These are phyloP conservation scores for Lagorchestes hirsutus DNA, from an alignment of 2,797 vertebrate species.

Conservation along the genomic window DNA sequence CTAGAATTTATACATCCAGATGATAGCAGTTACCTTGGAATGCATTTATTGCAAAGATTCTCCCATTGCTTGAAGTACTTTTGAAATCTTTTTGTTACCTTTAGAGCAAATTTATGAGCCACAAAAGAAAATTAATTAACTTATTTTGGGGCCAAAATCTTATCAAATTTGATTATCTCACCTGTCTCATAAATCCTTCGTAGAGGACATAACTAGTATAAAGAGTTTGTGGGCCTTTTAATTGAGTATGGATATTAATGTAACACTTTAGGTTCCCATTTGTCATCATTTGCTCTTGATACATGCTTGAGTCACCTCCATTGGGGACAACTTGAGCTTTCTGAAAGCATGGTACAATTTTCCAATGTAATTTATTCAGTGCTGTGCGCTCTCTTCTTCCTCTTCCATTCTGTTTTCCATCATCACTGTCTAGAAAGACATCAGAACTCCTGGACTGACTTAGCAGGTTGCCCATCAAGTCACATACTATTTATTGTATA, in stretches of 20 bases:
- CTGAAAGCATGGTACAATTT: background rate
- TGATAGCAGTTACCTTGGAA: background rate
- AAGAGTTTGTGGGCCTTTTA: background rate
- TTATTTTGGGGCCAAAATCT: background rate
- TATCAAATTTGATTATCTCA: background rate
- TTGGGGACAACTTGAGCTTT: background rate
- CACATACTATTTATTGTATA: background rate
- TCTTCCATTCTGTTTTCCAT: background rate
- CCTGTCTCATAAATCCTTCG: background rate
- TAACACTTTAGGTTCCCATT: background rate
- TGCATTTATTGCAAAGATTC: background rate
- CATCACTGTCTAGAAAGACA: background rate
- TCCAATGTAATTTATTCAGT: background rate
- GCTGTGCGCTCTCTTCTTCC: background rate
- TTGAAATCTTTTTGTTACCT: background rate
- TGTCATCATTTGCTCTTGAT: background rate
- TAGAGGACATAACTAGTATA: background rate
- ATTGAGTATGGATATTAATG: background rate
- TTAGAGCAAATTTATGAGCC: background rate
- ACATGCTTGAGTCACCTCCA: background rate
- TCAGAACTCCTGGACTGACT: background rate
- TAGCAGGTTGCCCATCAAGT: background rate
- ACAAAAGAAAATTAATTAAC: background rate
- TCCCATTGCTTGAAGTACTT: background rate
- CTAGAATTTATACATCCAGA: background rate